Base-by-base conservation (phyloP, 2,888 invertebrate species). In the Galerucella calmariensis region DNA sequence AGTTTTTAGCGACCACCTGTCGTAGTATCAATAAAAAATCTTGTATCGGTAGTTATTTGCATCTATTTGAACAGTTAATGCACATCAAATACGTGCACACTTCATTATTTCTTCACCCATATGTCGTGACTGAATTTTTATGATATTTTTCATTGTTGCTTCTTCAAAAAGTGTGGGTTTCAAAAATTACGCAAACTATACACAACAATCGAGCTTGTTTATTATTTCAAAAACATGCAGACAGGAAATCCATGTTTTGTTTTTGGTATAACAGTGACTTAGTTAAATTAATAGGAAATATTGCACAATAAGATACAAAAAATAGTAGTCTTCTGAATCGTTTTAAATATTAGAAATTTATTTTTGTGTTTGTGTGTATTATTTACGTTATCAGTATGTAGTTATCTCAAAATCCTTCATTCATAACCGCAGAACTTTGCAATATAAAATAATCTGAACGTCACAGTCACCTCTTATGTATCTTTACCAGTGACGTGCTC, bases 351-450 rank as follows among this genome's bases (percentile, higher is more conserved):
- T 10, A 16, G 9, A 9, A 56, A 56, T 16, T 16, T 16, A 8
- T 53, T 53, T 16, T 9, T 56, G 20, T 8, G 20, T 16, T 4
- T 16, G 9, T 16, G 56, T 20, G 20, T 56, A 56, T 56, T 56
- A 16, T 56, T 16, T 9, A 56, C 56, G 56, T 20, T 56, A 56
- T 56, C 20, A 56, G 56, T 16, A 20, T 20, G 2, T 20, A 16
- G n/a, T 56, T 56, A 56, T 56, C 56, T 20, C 56, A 16, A 56
- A 20, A 56, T 56, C 10, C 20, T 56, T 56, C 56, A 56, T 56
- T 56, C 56, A 56, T 56, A 20, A 56, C 56, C 56, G 20, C 16
- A 20, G 10, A 16, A 16, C 10, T 0, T 20, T 20, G 20, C n/a
- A 16, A 53, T 53, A n/a, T 10, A 20, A 48, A 56, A 2, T 20